phyloP scores from a whole-genome alignment of 2,888 invertebrate species.

The Patella caerulea region DNA sequence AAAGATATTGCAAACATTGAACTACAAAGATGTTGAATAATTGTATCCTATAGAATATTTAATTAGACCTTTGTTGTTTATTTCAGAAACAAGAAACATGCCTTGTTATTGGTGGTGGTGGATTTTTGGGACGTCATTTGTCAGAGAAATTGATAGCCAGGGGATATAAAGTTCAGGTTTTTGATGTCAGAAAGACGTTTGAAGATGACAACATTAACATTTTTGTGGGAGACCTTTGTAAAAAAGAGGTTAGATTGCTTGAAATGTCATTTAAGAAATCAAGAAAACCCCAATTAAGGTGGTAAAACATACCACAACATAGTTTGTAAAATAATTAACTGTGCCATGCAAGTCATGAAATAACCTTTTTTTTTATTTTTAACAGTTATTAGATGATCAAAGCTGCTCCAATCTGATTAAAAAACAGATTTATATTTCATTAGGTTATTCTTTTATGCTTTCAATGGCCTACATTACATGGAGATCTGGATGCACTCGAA shows the following conservation, averaged over 20 bases:
- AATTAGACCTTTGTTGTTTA: neutral
- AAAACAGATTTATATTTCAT: too few species aligned
- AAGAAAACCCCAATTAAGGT: too few species aligned
- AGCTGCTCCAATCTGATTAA: too few species aligned
- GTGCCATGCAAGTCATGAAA: neutral
- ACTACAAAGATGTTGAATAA: too few species aligned
- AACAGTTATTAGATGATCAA: too few species aligned
- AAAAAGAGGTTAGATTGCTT: conserved; percentile 46
- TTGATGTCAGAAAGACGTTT: conserved; percentile 58
- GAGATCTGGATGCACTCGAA: too few species aligned
- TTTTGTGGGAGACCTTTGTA: conserved; percentile 59
- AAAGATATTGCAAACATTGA: too few species aligned
- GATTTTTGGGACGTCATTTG: conserved; percentile 62
- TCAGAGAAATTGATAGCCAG: conserved; percentile 52
- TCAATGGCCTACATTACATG: too few species aligned
- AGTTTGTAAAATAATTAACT: too few species aligned
- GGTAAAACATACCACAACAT: too few species aligned
- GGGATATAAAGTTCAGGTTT: conserved; percentile 55
- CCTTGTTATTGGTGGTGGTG: conserved; percentile 63
- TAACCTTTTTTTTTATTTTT: neutral
- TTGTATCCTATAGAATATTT: too few species aligned
- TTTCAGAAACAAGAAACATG: conserved; percentile 42
- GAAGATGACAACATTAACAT: conserved; percentile 50
- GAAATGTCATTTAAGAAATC: neutral
- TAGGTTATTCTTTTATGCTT: too few species aligned